Base-by-base conservation (phyloP, 2,888 invertebrate species). In the Yponomeuta malinellus region DNA sequence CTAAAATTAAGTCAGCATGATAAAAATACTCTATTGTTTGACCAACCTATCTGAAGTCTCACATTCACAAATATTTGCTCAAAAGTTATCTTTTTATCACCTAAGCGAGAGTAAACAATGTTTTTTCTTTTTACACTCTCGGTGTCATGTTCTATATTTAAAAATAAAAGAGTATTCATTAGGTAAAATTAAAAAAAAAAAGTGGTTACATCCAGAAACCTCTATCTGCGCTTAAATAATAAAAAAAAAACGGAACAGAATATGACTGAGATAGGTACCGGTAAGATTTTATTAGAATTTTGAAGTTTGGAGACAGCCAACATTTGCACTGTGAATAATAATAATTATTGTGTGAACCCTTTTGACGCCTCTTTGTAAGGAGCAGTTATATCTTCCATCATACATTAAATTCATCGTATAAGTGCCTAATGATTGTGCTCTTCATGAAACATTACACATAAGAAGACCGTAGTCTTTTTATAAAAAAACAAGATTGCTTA, bases 1-100 rank as follows among this genome's bases (percentile, higher is more conserved):
- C 52, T 15, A 59, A 59, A 59, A 15, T 59, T 59, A 59, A 10
- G 52, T 59, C 52, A 59, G 52, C 52, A 1, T 4, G 52, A 59
- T 59, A 59, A 59, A 59, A 59, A 59, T 59, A 59, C 52, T 59
- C 52, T 59, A 59, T 15, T 59, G 52, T 59, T 59, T 59, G 52
- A 15, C 52, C 15, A 59, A 59, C 52, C 52, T 59, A 59, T 59
- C 52, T 59, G 10, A 52, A 59, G 52, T 15, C 52, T 59, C 3
- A 59, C 52, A 52, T 59, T 59, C 12, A 59, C 52, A 59, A 59
- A 59, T 59, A 59, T 59, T 59, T 59, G 52, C 15, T 59, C 15
- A 5, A 15, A 15, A 59, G 12, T 59, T 59, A 59, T 59, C 52
- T 3, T 15, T 59, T 59, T 59, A 59, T 59, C 15, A 59, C 52